Base-by-base conservation (phyloP, 1,140 invertebrate genomes). In the Leguminivora glycinivorella region DNA sequence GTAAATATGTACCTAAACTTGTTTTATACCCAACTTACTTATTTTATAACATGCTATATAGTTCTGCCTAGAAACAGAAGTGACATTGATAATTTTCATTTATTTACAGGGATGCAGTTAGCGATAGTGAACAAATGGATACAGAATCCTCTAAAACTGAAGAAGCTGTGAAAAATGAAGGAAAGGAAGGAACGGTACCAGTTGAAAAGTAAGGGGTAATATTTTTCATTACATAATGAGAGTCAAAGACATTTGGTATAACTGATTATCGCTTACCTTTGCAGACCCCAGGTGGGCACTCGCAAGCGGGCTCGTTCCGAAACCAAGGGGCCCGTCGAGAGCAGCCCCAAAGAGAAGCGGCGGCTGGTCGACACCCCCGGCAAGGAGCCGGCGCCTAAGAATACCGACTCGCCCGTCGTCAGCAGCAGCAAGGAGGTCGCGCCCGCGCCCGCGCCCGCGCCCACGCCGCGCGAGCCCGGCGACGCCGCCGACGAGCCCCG, bases 281-380 rank as follows among this genome's bases (percentile, higher is more conserved):
- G 2, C 76, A 80, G 71, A 80, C 84, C 24, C 17, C 81, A 12
- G 82, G 82, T 19, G 0, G 70, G 63, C 5, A 25, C 69, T 31
- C 56, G 82, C 67, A 90, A 90, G 77, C 82, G 87, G 4, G 81
- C 87, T 7, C 75, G 82, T 47, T 89, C 89, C 0, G 76, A 80
- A 5, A 43, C 88, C n/a, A 83, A 87, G 72, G 86, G 88, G 72
- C 83, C 83, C 10, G 76, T 82, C n/a, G 52, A 43, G 10, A 78
- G 19, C 10, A 75, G 66, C 47, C 56, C 74, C 5, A 74, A 47
- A 52, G 82, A 80, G n/a, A 90, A 89, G 75, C 75, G 76, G n/a
- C 82, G 78, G 60, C 74, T 78, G 31, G 14, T 74, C 1, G 76
- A 76, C 60, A 75, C 58, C 58, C 79, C 74, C 38, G 68, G 0